Percentiles rank a stretch among this genome's conserved stretches.
These are phyloP conservation scores for Phrynosoma platyrhinos DNA, from an alignment of 2,113 vertebrate species.

Conservation along the genomic window DNA sequence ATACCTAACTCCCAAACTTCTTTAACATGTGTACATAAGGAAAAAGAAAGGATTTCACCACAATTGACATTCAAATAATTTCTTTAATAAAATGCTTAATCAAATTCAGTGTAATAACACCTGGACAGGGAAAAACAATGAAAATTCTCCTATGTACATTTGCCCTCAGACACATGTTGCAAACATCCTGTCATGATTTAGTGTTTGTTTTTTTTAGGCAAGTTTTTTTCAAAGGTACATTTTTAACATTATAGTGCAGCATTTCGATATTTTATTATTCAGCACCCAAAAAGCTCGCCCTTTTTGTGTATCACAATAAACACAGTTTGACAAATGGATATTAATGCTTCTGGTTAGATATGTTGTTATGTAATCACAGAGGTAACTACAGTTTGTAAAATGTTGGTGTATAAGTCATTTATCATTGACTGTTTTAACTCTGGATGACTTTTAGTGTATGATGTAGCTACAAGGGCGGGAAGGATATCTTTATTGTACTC, in stretches of 20 bases:
- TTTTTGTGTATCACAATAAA: constrained; percentile 10
- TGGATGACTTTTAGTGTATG: not conserved
- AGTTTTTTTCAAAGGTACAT: not conserved
- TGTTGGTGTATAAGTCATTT: not conserved
- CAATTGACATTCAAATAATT: constrained; percentile 71
- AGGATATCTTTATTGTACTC: no score
- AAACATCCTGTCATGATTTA: constrained; percentile 14
- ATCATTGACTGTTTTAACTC: not conserved
- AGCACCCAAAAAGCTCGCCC: constrained; percentile 57
- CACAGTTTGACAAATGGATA: constrained; percentile 21
- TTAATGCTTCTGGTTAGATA: not conserved
- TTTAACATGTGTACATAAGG: constrained; percentile 10
- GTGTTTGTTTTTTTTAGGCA: constrained; percentile 27
- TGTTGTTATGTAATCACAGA: not conserved
- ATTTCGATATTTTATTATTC: constrained; percentile 60
- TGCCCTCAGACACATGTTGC: constrained; percentile 33
- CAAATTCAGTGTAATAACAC: constrained; percentile 50
- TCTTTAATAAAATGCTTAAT: constrained; percentile 76
- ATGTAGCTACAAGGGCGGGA: no score
- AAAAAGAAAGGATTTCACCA: constrained; percentile 49
- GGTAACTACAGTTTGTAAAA: not conserved
- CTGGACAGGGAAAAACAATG: constrained; percentile 3
- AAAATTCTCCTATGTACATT: constrained; percentile 35
- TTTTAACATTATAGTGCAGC: constrained; percentile 21
- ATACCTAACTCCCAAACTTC: no score